Evolutionary conservation across 1,140 invertebrate species (phyloP).

Genomic region (Hestina assimilis): DNA sequence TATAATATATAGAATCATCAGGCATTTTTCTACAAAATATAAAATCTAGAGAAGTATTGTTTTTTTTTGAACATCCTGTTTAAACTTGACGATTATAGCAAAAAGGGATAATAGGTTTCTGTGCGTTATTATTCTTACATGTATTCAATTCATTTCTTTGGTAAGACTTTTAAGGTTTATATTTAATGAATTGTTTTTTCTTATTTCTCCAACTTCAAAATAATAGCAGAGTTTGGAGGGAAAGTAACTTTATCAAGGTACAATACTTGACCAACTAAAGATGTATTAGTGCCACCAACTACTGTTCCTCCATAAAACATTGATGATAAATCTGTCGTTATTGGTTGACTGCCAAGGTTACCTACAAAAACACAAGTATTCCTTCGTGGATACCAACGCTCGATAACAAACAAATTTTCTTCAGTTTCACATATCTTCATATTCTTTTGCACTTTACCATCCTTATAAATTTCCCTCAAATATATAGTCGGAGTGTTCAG

Average conservation of each 20-base stretch:
- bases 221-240: conserved; percentile 80
- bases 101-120: too few species aligned
- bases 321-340: conserved; percentile 84
- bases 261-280: conserved; percentile 80
- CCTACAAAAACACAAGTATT: conserved; percentile 86
- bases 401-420: conserved; percentile 83
- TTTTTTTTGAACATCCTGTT: too few species aligned
- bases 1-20: too few species aligned
- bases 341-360: conserved; percentile 81
- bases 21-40: too few species aligned
- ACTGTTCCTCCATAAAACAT: conserved; percentile 87
- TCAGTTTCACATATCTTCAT: conserved; percentile 81
- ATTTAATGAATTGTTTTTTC: background rate
- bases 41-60: too few species aligned
- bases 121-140: too few species aligned
- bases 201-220: conserved; percentile 85
- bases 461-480: conserved; percentile 82
- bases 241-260: conserved; percentile 84
- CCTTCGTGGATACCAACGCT: conserved; percentile 86
- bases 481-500: conserved; percentile 83
- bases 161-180: background rate
- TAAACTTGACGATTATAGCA: too few species aligned
- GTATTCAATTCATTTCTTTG: too few species aligned
- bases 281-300: conserved; percentile 80
- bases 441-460: conserved; percentile 80